These are phyloP conservation scores for Sus scrofa DNA, from an alignment of 2,113 vertebrate species.

Conservation along the genomic window T2T-Sscrofa CM000820.6:20192001-20192500, in stretches of 20 bases:
- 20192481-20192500: not conserved
- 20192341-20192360: not conserved
- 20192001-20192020: constrained; percentile 12
- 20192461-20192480: not conserved
- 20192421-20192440: no score
- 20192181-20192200: not conserved
- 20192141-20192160: not conserved
- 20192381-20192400: no score
- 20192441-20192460: not conserved
- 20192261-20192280: not conserved
- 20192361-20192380: not conserved
- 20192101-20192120: not conserved
- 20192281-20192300: constrained; percentile 22
- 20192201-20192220: not conserved
- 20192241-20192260: not conserved
- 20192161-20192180: not conserved
- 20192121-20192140: not conserved
- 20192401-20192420: no score
- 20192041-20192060: constrained; percentile 1
- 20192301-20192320: not conserved
- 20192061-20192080: not conserved
- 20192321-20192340: not conserved
- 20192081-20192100: not conserved
- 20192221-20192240: not conserved
- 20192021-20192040: not conserved